Evolutionary conservation across 2,113 vertebrate species (phyloP), one percentile per base, ranked within the genome.

Genomic region (Sarotherodon lohbergeri): DNA sequence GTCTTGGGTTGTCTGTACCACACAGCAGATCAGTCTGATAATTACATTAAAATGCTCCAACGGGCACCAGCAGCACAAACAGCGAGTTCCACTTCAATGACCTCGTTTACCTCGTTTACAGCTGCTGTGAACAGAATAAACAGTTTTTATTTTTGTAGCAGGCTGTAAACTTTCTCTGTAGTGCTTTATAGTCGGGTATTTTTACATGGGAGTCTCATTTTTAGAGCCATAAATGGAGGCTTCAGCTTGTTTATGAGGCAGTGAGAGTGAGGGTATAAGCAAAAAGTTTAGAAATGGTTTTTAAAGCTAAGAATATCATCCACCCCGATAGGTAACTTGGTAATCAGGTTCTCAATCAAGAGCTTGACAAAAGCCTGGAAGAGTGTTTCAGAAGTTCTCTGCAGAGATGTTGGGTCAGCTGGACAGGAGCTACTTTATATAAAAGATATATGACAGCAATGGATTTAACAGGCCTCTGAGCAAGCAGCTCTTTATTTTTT

Each of bases 381-480:
- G 34, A 0, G 36, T 66, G 61, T 39, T 66, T 39, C 6, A 41
- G 63, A 41, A 22, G 34, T 22, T 66, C 61, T 66, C 17, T 39
- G 34, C 34, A n/a, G 61, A 66, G 10, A 66, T 66, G 34, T 39
- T 13, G 32, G 61, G 19, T 66, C 17, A 13, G 34, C 19, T 0
- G 34, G 19, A 68, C 63, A 12, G 6, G 63, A 68, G 34, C 1
- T 22, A 13, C 19, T 68, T 39, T 39, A n/a, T 39, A 13, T 13
- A 68, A n/a, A 39, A 68, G 34, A 39, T n/a, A 0, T 22, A 7
- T 2, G 0, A 39, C 61, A 0, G 61, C 34, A 27, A 27, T 27
- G 27, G 27, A 7, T 39, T 66, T n/a, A 68, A 68, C 27, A 39
- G 19, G 63, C 63, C 12, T 22, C 11, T 22, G 63, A 68, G 39